Percentiles rank a stretch among this genome's conserved stretches.
Conservation (phyloP, 1,140 invertebrate species). For the Tribolium castaneum region DNA sequence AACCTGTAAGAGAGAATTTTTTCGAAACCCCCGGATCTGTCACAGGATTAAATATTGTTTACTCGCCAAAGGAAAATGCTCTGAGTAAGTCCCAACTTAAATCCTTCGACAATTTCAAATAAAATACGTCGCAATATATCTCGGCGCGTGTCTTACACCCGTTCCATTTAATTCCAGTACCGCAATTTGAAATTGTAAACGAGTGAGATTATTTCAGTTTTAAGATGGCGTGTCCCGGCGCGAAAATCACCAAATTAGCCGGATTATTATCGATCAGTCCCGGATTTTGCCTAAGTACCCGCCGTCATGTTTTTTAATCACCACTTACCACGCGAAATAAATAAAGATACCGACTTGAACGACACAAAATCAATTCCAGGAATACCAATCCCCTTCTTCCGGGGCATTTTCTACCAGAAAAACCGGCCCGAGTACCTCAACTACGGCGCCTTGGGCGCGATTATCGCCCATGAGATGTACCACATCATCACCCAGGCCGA, state of each 20-base stretch:
- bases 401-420: conserved; percentile 87
- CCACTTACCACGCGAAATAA: conserved; percentile 11
- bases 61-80: conserved; percentile 51
- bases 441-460: conserved; percentile 91
- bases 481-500: conserved; percentile 67
- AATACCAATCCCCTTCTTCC: conserved; percentile 91
- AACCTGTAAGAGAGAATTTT: conserved; percentile 47
- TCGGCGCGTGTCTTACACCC: neutral
- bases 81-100: conserved; percentile 51
- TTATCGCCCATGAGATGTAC: conserved; percentile 94
- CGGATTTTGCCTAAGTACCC: neutral
- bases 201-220: conserved; percentile 8
- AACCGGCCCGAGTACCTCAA: conserved; percentile 91
- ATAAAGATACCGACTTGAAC: conserved; percentile 5
- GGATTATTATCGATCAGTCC: conserved; percentile 13
- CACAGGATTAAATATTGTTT: conserved; percentile 51
- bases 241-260: conserved; percentile 16
- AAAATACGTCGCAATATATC: conserved; percentile 15
- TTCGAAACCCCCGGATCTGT: conserved; percentile 45
- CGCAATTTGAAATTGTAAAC: conserved; percentile 33
- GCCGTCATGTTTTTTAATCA: conserved; percentile 20
- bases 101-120: conserved; percentile 15
- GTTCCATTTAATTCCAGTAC: conserved; percentile 7
- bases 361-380: conserved; percentile 65
- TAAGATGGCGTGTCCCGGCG: conserved; percentile 21